Evolutionary conservation across 2,113 vertebrate species (phyloP).

Genomic region (Pygoscelis antarcticus): DNA sequence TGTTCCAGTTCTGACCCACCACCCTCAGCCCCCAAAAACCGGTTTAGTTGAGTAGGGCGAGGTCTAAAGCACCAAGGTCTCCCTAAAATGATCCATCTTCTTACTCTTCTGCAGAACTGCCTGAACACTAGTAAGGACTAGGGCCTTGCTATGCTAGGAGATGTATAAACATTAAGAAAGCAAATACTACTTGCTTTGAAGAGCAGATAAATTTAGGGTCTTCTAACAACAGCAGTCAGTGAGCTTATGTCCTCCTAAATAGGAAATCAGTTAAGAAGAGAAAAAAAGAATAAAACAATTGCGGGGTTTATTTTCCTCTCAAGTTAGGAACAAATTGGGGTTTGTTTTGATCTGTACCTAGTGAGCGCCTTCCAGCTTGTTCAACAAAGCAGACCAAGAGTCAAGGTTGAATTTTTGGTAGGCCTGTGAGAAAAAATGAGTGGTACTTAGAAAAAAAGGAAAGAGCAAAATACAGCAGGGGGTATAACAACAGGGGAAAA

Average conservation of each 20-base stretch:
- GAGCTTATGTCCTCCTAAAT: background rate
- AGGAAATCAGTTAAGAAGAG: background rate
- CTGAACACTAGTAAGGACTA: background rate
- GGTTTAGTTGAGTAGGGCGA: background rate
- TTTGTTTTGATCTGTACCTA: background rate
- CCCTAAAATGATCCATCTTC: background rate
- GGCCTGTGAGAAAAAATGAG: background rate
- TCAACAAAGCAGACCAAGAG: background rate
- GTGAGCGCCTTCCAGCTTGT: background rate
- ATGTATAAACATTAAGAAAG: background rate
- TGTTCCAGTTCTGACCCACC: background rate
- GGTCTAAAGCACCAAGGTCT: background rate
- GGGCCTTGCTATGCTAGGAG: background rate
- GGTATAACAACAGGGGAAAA: background rate
- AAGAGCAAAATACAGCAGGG: background rate
- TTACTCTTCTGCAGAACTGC: background rate
- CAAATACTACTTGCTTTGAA: background rate
- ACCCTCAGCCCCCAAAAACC: background rate
- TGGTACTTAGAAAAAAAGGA: background rate
- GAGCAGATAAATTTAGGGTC: background rate
- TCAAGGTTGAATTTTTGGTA: background rate
- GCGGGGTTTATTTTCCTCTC: background rate
- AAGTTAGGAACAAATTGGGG: background rate
- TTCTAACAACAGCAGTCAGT: background rate
- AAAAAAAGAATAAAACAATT: background rate